Evolutionary conservation across 2,113 vertebrate species (phyloP), one percentile per base, ranked within the genome.

Genomic region (Tilapia sparmanii): DNA sequence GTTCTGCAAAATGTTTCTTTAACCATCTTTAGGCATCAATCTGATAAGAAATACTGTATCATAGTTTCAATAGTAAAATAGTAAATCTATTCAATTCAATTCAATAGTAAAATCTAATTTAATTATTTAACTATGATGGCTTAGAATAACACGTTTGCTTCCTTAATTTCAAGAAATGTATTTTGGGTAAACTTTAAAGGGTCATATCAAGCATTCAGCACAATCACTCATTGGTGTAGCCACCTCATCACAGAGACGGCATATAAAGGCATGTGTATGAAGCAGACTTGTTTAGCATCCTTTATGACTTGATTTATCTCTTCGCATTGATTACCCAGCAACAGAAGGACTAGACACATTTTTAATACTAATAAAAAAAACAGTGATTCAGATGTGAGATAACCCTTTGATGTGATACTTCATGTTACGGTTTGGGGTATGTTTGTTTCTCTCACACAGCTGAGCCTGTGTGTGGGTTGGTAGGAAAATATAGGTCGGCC

Each of bases 401-500:
- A n/a, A 2, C 0, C 42, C 3, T 50, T 35, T 68, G 10, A 31
- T 61, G 24, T 38, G 54, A 38, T 10, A 31, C 54, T 61, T 63
- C 52, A 2, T 18, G 73, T 6, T 50, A 7, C 4, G 2, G 16
- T 76, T 50, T 78, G 42, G 16, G 16, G 45, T 31, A 8, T 82
- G 12, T 53, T 57, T 91, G 13, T 86, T 90, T 40, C 89, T 90
- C 55, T 91, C 78, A 87, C 80, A 59, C 29, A 45, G 71, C 57
- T 82, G 76, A 86, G 81, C 31, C 55, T 6, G 15, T 80, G 59
- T 76, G 80, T 80, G 78, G 5, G 26, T 31, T 52, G 92, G 80
- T 40, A 45, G 81, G 81, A 88, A 95, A 94, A 92, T 90, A 91
- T 91, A 90, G 85, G 90, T 90, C 82, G 54, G 55, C 73, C 88